Conservation (phyloP, 2,888 invertebrate species). For the Apoda limacodes region DNA sequence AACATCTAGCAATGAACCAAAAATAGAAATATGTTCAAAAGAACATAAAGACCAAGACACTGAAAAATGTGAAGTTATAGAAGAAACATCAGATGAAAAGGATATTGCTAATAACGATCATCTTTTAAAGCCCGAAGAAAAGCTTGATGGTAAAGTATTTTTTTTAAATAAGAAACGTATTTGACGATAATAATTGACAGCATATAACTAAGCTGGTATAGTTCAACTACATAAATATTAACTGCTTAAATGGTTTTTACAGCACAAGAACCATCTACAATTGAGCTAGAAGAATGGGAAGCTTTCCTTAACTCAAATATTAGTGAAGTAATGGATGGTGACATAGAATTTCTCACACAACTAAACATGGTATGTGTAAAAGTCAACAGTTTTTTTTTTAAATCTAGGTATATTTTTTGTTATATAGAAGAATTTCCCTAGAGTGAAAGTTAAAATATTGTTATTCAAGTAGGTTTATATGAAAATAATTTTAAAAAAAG, state of each 20-base stretch:
- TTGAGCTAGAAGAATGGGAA: conserved; percentile 89
- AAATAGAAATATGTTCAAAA: conserved; percentile 42
- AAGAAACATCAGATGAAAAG: conserved; percentile 49
- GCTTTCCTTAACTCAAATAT: conserved; percentile 85
- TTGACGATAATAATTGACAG: no score
- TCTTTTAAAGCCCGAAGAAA: conserved; percentile 37
- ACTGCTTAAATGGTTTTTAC: conserved; percentile 23
- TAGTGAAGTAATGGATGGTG: conserved; percentile 85
- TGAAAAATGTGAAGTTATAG: conserved; percentile 57
- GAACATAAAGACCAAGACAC: conserved; percentile 55
- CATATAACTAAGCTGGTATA: no score
- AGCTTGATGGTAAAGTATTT: conserved; percentile 38
- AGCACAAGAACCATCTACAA: conserved; percentile 71
- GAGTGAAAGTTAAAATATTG: no score
- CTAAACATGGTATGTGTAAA: conserved; percentile 72
- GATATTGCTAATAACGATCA: conserved; percentile 53
- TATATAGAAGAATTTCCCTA: no score
- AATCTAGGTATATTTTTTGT: no score
- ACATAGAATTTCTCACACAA: conserved; percentile 80
- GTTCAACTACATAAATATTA: no score
- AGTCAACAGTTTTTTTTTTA: no score
- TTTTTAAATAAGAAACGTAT: no score
- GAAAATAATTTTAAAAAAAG: no score
- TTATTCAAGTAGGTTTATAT: no score
- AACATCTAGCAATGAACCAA: conserved; percentile 33